Evolutionary conservation across 2,113 vertebrate genomes (phyloP).

Genomic region (Typhlomys cinereus): DNA sequence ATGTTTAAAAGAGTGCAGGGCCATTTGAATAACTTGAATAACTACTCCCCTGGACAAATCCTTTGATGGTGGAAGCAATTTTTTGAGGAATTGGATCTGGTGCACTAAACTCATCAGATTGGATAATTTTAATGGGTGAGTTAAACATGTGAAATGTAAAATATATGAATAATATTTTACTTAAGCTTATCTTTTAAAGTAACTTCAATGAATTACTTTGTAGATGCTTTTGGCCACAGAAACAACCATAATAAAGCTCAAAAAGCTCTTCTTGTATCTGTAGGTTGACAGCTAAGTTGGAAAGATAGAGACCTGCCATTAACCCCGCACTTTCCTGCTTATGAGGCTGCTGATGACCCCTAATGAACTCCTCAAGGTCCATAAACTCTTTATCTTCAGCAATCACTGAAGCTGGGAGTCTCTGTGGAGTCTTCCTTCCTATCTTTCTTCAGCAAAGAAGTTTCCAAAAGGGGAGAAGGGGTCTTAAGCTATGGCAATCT

Average conservation of each 20-base stretch:
- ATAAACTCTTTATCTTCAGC: neutral
- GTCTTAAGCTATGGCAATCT: neutral
- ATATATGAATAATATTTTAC: neutral
- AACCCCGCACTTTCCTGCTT: neutral
- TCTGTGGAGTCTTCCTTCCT: constrained; percentile 17
- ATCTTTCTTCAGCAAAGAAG: neutral
- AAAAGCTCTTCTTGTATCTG: neutral
- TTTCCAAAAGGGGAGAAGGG: neutral
- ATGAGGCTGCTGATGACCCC: neutral
- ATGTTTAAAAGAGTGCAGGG: neutral
- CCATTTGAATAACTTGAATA: neutral
- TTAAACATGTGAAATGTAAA: neutral
- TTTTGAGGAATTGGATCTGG: neutral
- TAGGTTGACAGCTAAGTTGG: neutral
- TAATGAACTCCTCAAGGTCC: neutral
- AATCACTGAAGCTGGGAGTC: neutral
- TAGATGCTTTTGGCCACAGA: neutral
- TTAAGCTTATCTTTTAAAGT: neutral
- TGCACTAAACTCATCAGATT: neutral
- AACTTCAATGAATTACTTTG: neutral
- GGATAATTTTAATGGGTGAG: neutral
- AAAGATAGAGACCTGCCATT: neutral
- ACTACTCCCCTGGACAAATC: neutral
- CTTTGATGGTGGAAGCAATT: neutral
- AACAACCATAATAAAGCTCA: neutral